Evolutionary conservation across 2,113 vertebrate genomes (phyloP), one percentile per base, ranked within the genome.

Genomic region (Ammodytes dubius): DNA sequence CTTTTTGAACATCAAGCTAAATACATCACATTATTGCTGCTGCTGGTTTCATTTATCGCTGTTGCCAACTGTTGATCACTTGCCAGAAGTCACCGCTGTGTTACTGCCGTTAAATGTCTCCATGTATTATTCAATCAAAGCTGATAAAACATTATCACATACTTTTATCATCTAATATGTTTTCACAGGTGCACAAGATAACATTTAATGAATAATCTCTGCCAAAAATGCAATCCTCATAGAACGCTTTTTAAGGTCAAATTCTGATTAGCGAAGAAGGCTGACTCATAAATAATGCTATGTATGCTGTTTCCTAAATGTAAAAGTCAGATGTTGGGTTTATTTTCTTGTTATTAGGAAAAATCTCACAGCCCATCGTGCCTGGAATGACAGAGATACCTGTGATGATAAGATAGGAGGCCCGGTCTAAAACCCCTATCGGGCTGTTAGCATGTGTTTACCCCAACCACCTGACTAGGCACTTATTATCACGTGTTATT

Each of bases 141-240:
- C 37, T 39, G 10, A 80, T 58, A 60, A 66, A 35, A 67, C 7
- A n/a, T 59, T 60, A 52, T 58, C 45, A 59, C 40, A 47, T 47
- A 5, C 3, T 40, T 40, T 78, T 35, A 54, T 70, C 27, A 70
- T 64, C 9, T 35, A 15, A 9, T 40, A 49, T 58, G 69, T 11
- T 27, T 6, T 40, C 15, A 27, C 40, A 47, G 56, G 42, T 47
- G 3, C 8, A 6, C 3, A 64, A 42, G 12, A 57, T 15, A 64
- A 27, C 53, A 54, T 17, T 67, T 12, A 15, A 50, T 39, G 53
- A 35, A 19, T 35, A 46, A 49, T 5, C 8, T 69, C 35, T 49
- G 27, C 6, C 27, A 49, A 35, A 27, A 59, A 11, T 53, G 7
- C n/a, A 61, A 42, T 27, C 1, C 14, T 5, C 12, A 5, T 9